Conservation (phyloP, 2,888 invertebrate species). For the Mellilla xanthometata region DNA sequence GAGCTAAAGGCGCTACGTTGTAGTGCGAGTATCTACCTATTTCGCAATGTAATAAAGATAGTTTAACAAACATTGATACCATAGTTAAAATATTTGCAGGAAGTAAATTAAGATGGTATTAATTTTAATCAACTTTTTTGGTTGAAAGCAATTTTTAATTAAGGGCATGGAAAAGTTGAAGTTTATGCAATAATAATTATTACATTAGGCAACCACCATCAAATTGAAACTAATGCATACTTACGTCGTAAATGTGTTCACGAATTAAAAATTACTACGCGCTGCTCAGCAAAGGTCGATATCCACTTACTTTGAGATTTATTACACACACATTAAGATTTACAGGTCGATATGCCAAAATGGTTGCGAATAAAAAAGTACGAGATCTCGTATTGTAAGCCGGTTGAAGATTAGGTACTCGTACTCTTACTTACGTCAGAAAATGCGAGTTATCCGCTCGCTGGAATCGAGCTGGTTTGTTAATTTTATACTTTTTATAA, state of each 20-base stretch:
- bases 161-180: background rate
- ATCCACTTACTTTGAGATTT: slow-evolving; percentile 22
- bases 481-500: background rate
- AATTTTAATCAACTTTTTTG: too few relatives aligned
- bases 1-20: too few relatives aligned
- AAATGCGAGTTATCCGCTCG: too few relatives aligned
- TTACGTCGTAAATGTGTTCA: slow-evolving; percentile 10
- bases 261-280: slow-evolving; percentile 16
- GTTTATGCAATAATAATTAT: background rate
- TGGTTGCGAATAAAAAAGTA: slow-evolving; percentile 19
- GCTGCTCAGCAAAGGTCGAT: slow-evolving; percentile 15
- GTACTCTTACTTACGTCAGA: background rate
- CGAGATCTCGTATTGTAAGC: slow-evolving; percentile 21
- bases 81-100: too few relatives aligned
- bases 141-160: too few relatives aligned
- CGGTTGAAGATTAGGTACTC: slow-evolving; percentile 5
- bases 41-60: too few relatives aligned
- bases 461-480: background rate
- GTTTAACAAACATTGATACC: too few relatives aligned
- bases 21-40: too few relatives aligned
- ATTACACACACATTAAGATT: slow-evolving; percentile 24
- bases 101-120: too few relatives aligned
- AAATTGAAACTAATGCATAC: slow-evolving; percentile 9
- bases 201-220: slow-evolving; percentile 3
- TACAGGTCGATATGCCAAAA: slow-evolving; percentile 19